Conservation (phyloP, 2,113 vertebrate species). For the Gavia stellata region DNA sequence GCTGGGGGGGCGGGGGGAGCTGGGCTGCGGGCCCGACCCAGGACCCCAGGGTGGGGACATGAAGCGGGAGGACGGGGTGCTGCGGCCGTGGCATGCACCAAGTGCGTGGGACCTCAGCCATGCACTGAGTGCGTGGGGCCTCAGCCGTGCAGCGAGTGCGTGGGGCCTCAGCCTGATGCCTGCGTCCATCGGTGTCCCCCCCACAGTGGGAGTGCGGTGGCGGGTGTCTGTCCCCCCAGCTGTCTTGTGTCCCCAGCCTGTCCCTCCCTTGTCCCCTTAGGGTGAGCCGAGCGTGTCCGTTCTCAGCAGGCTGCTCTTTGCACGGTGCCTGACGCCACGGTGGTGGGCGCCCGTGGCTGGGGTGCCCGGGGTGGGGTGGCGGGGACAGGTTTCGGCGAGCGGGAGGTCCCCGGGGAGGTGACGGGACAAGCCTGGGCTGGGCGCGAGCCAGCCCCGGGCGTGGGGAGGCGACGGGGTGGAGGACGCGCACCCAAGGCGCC, state of each 20-base stretch:
- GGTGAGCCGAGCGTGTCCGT: not conserved
- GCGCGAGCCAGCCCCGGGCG: not conserved
- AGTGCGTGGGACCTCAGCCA: too few relatives aligned
- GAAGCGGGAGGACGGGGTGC: not conserved
- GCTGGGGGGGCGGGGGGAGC: not conserved
- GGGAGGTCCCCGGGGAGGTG: not conserved
- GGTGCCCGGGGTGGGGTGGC: not conserved
- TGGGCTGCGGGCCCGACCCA: too few relatives aligned
- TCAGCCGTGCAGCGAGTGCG: not conserved
- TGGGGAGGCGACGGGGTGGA: not conserved
- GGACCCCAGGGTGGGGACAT: too few relatives aligned
- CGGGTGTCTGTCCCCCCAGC: too few relatives aligned
- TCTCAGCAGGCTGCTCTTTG: not conserved
- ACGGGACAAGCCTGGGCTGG: not conserved
- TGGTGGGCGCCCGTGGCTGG: rapidly evolving
- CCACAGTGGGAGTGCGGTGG: too few relatives aligned
- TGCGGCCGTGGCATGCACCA: not conserved
- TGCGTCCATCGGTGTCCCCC: not conserved
- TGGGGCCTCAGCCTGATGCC: not conserved
- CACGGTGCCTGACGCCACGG: not conserved
- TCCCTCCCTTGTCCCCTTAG: not conserved
- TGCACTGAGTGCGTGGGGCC: not conserved
- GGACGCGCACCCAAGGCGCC: not conserved
- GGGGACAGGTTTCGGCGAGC: not conserved
- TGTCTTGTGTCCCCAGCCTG: not conserved